Base-by-base conservation (phyloP, 1,140 invertebrate species). In the Brachionus rubens region DNA sequence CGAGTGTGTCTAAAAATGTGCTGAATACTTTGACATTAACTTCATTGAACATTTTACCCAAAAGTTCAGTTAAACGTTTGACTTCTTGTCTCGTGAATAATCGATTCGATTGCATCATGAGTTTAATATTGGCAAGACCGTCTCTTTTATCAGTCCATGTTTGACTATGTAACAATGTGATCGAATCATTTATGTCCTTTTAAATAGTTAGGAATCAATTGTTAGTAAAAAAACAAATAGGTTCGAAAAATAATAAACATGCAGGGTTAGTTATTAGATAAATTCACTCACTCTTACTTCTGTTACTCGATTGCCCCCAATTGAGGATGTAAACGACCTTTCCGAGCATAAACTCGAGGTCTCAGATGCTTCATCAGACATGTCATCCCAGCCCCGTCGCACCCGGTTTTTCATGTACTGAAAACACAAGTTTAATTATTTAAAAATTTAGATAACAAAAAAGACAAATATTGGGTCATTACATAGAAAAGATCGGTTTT, bases 271-370 rank as follows among this genome's bases (percentile, higher is more conserved):
- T 33, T 72, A 48, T 48, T 48, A 72, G 50, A 50, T 72, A 50
- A 72, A 72, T 26, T 21, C 59, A 33, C 40, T 77, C 50, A 72
- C 46, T 89, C 91, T 90, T 85, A 93, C 91, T 87, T 94, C 91
- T 77, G 88, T 89, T 14, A 89, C 88, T 81, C 90, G 86, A 56
- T 36, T 50, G 28, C 68, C 68, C 2, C 90, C 87, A 77, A 78
- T 77, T 75, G 89, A 91, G 9, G 91, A 93, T 80, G 93, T 92
- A 79, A 91, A 90, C 28, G 92, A 94, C 4, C 92, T 85, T 80
- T 97, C 93, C 0, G 93, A 96, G 82, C 93, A 95, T 52, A 96
- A 90, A 82, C 92, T 95, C 40, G 93, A 96, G 2, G 92, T 94
- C 83, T 97, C 94, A 52, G 92, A 95, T 76, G 80, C 81, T 50